Evolutionary conservation across 2,113 vertebrate genomes (phyloP).

Genomic region (Indicator maculatus): DNA sequence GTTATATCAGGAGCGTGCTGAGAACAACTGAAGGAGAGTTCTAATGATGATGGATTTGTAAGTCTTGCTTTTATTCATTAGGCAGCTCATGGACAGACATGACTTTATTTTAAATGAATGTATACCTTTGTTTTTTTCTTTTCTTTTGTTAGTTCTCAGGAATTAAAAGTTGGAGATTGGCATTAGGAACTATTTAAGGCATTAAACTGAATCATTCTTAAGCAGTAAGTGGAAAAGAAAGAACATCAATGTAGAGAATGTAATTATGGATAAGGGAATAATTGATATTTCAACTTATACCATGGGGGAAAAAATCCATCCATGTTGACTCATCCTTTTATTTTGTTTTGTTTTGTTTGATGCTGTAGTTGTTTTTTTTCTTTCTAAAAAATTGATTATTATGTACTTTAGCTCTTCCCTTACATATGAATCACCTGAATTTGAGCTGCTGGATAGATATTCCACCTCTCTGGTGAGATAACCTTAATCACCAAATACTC

Average conservation of each 20-base stretch:
- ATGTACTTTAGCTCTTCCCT: background rate
- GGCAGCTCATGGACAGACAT: background rate
- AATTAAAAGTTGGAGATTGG: background rate
- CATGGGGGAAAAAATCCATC: background rate
- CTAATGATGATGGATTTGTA: constrained; percentile 13
- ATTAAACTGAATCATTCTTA: background rate
- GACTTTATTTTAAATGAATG: background rate
- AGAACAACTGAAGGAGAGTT: constrained; percentile 10
- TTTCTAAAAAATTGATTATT: background rate
- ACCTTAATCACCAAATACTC: background rate
- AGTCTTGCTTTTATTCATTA: constrained; percentile 30
- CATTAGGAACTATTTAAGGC: background rate
- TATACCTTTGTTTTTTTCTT: background rate
- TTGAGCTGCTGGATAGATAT: background rate
- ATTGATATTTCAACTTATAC: background rate
- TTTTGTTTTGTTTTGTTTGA: background rate
- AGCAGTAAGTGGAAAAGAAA: background rate
- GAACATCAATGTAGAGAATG: background rate
- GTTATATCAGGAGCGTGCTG: background rate
- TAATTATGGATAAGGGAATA: background rate
- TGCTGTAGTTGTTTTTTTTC: background rate
- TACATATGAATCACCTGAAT: background rate
- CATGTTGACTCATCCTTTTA: background rate
- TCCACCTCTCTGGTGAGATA: background rate
- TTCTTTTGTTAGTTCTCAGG: background rate